phyloP scores from a whole-genome alignment of 2,888 invertebrate genomes.

The Drosophila mulleri region DNA sequence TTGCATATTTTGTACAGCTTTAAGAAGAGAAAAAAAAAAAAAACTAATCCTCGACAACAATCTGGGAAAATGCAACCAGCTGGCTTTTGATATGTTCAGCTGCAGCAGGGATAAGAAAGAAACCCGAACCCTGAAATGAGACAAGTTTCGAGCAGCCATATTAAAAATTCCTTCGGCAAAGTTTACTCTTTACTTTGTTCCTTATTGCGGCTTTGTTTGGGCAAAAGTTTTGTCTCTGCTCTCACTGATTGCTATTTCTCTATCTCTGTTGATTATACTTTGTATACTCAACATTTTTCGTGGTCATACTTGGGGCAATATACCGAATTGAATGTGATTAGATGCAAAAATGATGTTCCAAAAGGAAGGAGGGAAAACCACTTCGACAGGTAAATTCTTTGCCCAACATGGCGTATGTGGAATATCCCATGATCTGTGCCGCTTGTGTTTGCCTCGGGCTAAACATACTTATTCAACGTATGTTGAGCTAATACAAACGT shows the following conservation, averaged over 20 bases:
- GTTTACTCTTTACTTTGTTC: slow-evolving; percentile 38
- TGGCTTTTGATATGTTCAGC: slow-evolving; percentile 14
- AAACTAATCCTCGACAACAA: slow-evolving; percentile 39
- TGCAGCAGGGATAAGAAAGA: background rate
- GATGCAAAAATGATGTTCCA: background rate
- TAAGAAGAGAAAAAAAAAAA: slow-evolving; percentile 4
- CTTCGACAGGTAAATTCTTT: background rate
- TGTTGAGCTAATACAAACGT: background rate
- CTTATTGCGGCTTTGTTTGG: slow-evolving; percentile 39
- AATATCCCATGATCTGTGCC: background rate
- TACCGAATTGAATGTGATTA: slow-evolving; percentile 21
- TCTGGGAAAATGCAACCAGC: slow-evolving; percentile 40
- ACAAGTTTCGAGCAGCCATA: slow-evolving; percentile 39
- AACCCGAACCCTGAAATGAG: slow-evolving; percentile 7
- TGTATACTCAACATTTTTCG: slow-evolving; percentile 9
- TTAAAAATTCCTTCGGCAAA: slow-evolving; percentile 53
- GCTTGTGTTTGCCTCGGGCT: slow-evolving; percentile 10
- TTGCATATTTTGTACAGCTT: slow-evolving; percentile 34
- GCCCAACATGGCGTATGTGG: slow-evolving; percentile 20
- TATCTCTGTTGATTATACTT: background rate
- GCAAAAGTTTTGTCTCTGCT: slow-evolving; percentile 22
- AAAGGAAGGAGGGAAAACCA: background rate
- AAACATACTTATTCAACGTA: slow-evolving; percentile 6
- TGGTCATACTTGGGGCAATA: slow-evolving; percentile 12
- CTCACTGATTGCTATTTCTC: slow-evolving; percentile 21